A percentile compares a stretch with the other conserved stretches of the same genome.
phyloP scores from a whole-genome alignment of 2,797 vertebrate species.

The Dipus sagitta region DNA sequence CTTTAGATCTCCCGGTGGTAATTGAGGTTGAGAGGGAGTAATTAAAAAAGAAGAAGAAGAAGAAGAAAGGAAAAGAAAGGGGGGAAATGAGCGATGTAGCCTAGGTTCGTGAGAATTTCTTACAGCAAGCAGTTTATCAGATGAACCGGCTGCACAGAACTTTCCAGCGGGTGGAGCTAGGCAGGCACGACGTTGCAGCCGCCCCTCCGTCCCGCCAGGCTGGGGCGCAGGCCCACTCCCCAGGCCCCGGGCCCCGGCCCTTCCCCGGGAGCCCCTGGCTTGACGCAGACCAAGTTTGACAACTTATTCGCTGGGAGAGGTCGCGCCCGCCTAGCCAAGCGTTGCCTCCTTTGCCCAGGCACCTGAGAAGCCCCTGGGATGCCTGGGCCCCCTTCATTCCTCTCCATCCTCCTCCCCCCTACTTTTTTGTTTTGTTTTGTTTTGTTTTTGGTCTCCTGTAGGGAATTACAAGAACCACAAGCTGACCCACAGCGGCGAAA shows the following conservation, averaged over 20 bases:
- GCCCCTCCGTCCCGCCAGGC: neutral
- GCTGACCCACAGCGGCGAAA: slow-evolving; percentile 94
- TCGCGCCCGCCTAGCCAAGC: slow-evolving; percentile 89
- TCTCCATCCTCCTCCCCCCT: neutral
- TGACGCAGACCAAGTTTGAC: slow-evolving; percentile 96
- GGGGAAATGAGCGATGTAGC: neutral
- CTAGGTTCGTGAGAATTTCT: slow-evolving; percentile 61
- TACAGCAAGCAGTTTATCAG: slow-evolving; percentile 12
- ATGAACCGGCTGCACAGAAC: slow-evolving; percentile 16
- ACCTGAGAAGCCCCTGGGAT: slow-evolving; percentile 22
- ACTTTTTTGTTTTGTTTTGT: slow-evolving; percentile 39
- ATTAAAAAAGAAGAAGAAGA: neutral
- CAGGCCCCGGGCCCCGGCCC: neutral
- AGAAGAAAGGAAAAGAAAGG: neutral
- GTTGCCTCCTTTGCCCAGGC: slow-evolving; percentile 65
- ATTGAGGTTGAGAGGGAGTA: neutral
- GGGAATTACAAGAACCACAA: slow-evolving; percentile 97
- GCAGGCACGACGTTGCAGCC: slow-evolving; percentile 18
- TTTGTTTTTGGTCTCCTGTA: slow-evolving; percentile 79
- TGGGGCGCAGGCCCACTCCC: neutral
- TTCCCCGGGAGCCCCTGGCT: slow-evolving; percentile 71
- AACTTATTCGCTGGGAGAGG: slow-evolving; percentile 91
- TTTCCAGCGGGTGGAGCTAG: neutral
- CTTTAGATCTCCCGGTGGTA: slow-evolving; percentile 25
- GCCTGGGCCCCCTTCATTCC: neutral